Percentiles rank a stretch among this genome's conserved stretches.
Evolutionary conservation across 2,113 vertebrate genomes (phyloP).

Genomic region (Desmodus rotundus): DNA sequence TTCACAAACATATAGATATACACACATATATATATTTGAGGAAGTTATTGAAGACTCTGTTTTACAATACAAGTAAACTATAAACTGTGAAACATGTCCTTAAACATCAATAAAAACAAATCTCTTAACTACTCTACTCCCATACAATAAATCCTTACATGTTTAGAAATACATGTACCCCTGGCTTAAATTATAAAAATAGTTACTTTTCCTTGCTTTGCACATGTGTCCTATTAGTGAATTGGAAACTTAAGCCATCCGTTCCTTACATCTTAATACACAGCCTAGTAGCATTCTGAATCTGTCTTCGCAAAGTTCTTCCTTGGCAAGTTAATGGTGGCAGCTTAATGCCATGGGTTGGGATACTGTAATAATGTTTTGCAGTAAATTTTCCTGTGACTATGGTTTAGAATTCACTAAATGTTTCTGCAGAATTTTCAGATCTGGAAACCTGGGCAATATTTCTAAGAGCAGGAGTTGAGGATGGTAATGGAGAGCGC

Average conservation of each 20-base stretch:
- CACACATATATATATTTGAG: background rate
- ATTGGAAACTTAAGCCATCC: constrained; percentile 58
- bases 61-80: constrained; percentile 51
- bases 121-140: background rate
- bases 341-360: constrained; percentile 42
- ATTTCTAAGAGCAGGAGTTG: constrained; percentile 32
- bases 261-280: constrained; percentile 62
- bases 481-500: background rate
- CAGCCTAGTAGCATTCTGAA: constrained; percentile 18
- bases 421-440: constrained; percentile 46
- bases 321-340: constrained; percentile 49
- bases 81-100: constrained; percentile 31
- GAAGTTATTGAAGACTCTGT: constrained; percentile 30
- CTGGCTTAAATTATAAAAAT: constrained; percentile 65
- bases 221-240: constrained; percentile 58
- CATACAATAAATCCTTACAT: constrained; percentile 52
- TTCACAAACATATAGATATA: too few relatives aligned
- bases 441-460: constrained; percentile 31
- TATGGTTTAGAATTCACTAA: constrained; percentile 52
- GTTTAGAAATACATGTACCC: constrained; percentile 43
- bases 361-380: constrained; percentile 30
- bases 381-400: constrained; percentile 42
- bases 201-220: constrained; percentile 57
- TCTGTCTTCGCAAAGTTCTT: constrained; percentile 44
- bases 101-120: constrained; percentile 35